Conservation (phyloP, 2,113 vertebrate species). For the Terrapene triunguis region DNA sequence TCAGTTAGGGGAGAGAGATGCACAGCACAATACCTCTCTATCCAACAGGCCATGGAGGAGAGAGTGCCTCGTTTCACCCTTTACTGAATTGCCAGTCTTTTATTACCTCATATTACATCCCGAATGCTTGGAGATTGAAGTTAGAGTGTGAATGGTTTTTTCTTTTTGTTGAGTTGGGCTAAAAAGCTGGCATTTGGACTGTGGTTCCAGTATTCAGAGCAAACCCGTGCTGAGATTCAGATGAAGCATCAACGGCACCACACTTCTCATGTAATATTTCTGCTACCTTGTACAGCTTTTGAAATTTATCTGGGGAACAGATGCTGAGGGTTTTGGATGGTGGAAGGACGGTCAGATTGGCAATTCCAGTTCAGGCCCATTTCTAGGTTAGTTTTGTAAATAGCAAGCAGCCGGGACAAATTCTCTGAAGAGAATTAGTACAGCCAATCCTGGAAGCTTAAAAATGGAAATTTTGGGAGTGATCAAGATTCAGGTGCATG, state of each 20-base stretch:
- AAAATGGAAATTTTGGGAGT: not conserved
- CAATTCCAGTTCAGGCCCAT: not conserved
- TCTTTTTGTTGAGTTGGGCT: not conserved
- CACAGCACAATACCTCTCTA: not conserved
- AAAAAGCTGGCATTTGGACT: not conserved
- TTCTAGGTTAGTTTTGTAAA: not conserved
- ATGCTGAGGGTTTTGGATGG: too few species aligned
- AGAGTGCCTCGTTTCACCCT: not conserved
- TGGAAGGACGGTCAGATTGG: not conserved
- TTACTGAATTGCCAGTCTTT: conserved; percentile 18
- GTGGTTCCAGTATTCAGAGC: not conserved
- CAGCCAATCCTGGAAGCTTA: not conserved
- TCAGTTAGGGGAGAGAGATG: not conserved
- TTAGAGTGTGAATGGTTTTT: not conserved
- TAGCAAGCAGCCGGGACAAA: not conserved
- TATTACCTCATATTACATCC: not conserved
- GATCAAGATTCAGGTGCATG: not conserved
- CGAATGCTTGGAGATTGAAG: not conserved
- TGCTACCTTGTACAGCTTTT: not conserved
- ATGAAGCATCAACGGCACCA: not conserved
- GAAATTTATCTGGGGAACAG: not conserved
- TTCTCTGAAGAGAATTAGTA: not conserved
- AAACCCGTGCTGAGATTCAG: not conserved
- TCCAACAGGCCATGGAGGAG: not conserved
- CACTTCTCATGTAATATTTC: not conserved